phyloP scores from a whole-genome alignment of 2,888 invertebrate species.

The Lycaena phlaeas region DNA sequence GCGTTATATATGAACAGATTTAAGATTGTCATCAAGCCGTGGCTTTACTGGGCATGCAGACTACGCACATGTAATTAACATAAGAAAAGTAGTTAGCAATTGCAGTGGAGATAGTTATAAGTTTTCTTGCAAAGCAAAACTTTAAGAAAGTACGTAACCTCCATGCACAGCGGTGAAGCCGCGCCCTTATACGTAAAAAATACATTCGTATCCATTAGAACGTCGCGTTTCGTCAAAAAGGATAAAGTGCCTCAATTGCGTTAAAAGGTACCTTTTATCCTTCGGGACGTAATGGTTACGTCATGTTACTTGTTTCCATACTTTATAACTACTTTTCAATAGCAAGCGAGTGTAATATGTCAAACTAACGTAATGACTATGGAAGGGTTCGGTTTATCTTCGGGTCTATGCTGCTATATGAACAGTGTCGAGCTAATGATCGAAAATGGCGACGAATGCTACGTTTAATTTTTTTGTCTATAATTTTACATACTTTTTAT shows the following conservation, averaged over 20 bases:
- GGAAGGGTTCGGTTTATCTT: constrained; percentile 16
- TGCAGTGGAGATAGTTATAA: too few relatives aligned
- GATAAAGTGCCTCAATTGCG: constrained; percentile 4
- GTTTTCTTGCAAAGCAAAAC: too few relatives aligned
- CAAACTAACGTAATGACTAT: constrained; percentile 5
- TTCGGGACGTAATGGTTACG: background rate
- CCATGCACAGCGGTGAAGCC: too few relatives aligned
- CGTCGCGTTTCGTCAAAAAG: background rate
- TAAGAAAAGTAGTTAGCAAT: too few relatives aligned
- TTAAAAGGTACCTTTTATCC: constrained; percentile 5
- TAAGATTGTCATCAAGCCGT: too few relatives aligned
- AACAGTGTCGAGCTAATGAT: constrained; percentile 10
- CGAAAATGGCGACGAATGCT: background rate
- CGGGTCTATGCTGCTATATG: constrained; percentile 22
- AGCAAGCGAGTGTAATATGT: background rate
- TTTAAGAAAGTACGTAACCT: too few relatives aligned
- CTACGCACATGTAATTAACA: too few relatives aligned
- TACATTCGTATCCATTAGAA: too few relatives aligned
- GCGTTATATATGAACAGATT: too few relatives aligned
- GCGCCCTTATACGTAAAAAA: too few relatives aligned
- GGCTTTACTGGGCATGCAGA: too few relatives aligned
- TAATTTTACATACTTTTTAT: too few relatives aligned
- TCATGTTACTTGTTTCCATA: constrained; percentile 2
- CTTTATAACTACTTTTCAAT: background rate
- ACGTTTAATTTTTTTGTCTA: constrained; percentile 1